Evolutionary conservation across 2,797 vertebrate species (phyloP).

Genomic region (Florisuga fusca): DNA sequence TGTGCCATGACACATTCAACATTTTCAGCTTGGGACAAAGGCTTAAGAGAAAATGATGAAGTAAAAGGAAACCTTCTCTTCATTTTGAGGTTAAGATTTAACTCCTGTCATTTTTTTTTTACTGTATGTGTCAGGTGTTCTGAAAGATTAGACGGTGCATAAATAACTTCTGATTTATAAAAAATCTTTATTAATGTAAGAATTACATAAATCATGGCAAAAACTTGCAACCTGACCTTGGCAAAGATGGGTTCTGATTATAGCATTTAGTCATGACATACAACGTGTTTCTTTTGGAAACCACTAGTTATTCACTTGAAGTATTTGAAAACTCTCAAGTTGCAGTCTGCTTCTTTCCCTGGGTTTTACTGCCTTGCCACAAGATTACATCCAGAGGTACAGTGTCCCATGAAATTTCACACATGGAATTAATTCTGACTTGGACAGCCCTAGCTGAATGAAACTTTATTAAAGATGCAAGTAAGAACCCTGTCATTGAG

Average conservation of each 20-base stretch:
- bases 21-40: neutral
- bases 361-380: neutral
- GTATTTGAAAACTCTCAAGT: neutral
- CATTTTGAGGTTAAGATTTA: neutral
- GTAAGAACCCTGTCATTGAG: neutral
- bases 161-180: neutral
- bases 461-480: neutral
- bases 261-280: neutral
- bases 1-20: neutral
- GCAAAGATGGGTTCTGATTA: neutral
- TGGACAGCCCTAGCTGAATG: neutral
- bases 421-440: rapidly evolving
- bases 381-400: rapidly evolving
- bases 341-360: neutral
- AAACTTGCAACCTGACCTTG: neutral
- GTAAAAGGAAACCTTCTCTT: neutral
- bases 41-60: neutral
- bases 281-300: neutral
- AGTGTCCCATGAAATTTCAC: neutral
- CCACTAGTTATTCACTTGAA: neutral
- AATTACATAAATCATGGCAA: neutral
- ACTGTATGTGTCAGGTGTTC: neutral
- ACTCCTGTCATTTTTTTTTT: neutral
- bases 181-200: neutral
- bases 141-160: neutral